Evolutionary conservation across 1,140 invertebrate species (phyloP), one percentile per base, ranked within the genome.

Genomic region (Polyergus mexicanus): DNA sequence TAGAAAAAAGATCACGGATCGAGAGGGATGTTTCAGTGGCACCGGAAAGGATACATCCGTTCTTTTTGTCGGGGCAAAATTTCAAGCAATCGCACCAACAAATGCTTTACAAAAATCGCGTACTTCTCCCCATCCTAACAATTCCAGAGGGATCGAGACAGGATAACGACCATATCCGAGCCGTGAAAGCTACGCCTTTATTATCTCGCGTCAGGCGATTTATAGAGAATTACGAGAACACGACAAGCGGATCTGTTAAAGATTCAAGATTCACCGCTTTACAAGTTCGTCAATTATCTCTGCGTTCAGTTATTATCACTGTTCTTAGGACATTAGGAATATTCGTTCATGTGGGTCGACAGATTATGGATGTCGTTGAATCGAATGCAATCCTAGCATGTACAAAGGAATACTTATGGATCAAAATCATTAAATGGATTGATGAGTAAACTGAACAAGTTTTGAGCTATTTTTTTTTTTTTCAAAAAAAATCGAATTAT

Each of bases 381-480:
- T 72, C 78, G 3, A 91, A 84, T 38, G 6, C 28, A 8, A 32
- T 51, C 6, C 65, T 91, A 0, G n/a, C 6, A 6, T 91, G 91
- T 51, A 91, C 85, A n/a, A 91, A 44, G 38, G 65, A 89, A 5
- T 91, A 91, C 51, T 19, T 90, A 2, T 60, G 51, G 78, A 10
- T 5, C 11, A 90, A 90, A n/a, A 13, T 85, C 13, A 22, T 81
- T 16, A 44, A 25, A 0, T 91, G 88, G 90, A 75, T 90, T 19
- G 81, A 81, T 7, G 35, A 35, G 32, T 86, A 13, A 72, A 47
- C 35, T 7, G 2, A 5, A 56, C 38, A 56, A 8, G 7, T 0
- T 7, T 35, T 22, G 22, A n/a, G n/a, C 32, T 56, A 51, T 51
- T 28, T 44, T n/a, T 32, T 76, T 28, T 19, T 32, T 38, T n/a